These are phyloP conservation scores for Botia almorhae DNA, from an alignment of 2,797 vertebrate genomes.

Conservation along the genomic window DNA sequence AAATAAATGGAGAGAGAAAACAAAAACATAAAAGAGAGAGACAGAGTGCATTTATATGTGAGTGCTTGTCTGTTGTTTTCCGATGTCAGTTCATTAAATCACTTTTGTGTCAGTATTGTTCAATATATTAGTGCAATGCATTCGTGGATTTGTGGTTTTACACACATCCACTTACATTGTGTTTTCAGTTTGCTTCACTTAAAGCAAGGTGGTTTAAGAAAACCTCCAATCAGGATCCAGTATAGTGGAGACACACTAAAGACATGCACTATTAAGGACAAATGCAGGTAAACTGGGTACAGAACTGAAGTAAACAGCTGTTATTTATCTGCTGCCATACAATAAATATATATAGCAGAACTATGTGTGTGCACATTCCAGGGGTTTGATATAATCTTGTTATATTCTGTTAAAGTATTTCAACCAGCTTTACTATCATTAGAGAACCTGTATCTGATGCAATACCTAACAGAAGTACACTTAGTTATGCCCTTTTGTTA, in stretches of 20 bases:
- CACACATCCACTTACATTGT: neutral
- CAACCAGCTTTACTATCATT: neutral
- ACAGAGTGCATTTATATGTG: constrained; percentile 16
- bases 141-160: neutral
- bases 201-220: neutral
- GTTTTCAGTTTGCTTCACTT: too few relatives aligned
- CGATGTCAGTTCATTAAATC: constrained; percentile 16
- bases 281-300: neutral
- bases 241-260: neutral
- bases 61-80: constrained; percentile 1
- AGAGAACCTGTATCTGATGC: constrained; percentile 10
- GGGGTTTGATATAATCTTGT: constrained; percentile 19
- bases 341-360: neutral
- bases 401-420: neutral
- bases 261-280: neutral
- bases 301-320: constrained; percentile 9
- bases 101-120: neutral
- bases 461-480: constrained; percentile 7
- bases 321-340: constrained; percentile 2
- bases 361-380: neutral
- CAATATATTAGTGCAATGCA: neutral
- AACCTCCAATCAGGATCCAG: neutral
- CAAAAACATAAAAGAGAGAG: neutral
- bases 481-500: neutral
- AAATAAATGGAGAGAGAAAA: constrained; percentile 6